These are phyloP conservation scores for Subanguina moxae DNA, from an alignment of 1,140 invertebrate species.

Conservation along the genomic window DNA sequence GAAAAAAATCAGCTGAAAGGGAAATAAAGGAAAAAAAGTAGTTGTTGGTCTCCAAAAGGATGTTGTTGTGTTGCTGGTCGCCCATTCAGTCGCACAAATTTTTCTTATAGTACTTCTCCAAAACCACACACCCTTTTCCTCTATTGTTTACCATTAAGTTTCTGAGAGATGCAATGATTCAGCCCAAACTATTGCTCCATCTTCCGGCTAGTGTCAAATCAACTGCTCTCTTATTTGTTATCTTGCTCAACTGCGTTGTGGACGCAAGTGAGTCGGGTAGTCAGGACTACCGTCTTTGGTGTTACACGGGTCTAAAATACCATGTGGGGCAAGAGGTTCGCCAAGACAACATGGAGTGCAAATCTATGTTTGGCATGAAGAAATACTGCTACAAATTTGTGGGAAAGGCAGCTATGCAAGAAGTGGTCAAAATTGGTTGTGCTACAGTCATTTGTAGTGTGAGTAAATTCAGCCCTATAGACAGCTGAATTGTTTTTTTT, in stretches of 20 bases:
- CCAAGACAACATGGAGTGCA: constrained; percentile 15
- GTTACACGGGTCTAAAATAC: constrained; percentile 29
- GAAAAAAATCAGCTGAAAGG: neutral
- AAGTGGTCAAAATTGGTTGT: constrained; percentile 33
- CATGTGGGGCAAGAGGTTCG: constrained; percentile 29
- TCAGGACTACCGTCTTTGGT: constrained; percentile 28
- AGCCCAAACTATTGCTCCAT: neutral
- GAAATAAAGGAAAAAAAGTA: neutral
- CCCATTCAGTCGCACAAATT: no score
- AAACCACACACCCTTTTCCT: neutral
- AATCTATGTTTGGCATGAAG: constrained; percentile 27
- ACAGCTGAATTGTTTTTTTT: neutral
- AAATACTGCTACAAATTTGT: constrained; percentile 33
- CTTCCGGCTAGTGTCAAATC: no score
- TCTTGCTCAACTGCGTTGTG: no score
- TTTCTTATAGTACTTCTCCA: neutral
- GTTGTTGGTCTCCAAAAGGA: neutral
- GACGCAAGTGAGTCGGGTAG: neutral
- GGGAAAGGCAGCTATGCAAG: constrained; percentile 24
- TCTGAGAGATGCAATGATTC: neutral
- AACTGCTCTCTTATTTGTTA: no score
- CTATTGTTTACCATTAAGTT: neutral
- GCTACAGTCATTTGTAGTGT: constrained; percentile 29
- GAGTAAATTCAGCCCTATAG: constrained; percentile 2
- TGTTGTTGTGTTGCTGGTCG: no score